These are phyloP conservation scores for Mus spretus DNA, from an alignment of 2,797 vertebrate species.

Conservation along the genomic window DNA sequence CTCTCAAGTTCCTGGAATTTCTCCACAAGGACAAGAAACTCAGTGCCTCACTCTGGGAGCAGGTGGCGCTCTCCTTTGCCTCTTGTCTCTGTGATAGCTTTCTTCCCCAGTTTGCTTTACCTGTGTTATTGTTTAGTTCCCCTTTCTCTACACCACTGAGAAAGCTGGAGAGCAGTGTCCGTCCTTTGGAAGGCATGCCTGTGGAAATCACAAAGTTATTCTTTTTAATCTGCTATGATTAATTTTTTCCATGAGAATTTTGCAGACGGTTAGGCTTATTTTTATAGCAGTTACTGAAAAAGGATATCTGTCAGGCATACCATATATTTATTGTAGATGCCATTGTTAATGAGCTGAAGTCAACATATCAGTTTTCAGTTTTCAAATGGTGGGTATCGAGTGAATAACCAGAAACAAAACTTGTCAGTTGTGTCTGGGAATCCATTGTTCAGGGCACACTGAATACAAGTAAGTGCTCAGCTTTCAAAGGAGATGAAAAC, in stretches of 20 bases:
- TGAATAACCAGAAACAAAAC: constrained; percentile 88
- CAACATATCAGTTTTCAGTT: constrained; percentile 88
- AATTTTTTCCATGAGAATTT: constrained; percentile 78
- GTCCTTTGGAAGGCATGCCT: constrained; percentile 75
- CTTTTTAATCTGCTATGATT: constrained; percentile 70
- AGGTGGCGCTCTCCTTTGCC: not conserved
- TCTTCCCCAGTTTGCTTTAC: constrained; percentile 66
- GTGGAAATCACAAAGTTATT: constrained; percentile 76
- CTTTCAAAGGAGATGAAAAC: constrained; percentile 84
- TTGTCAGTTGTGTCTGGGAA: constrained; percentile 87
- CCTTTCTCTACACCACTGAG: constrained; percentile 63
- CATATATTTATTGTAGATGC: constrained; percentile 76
- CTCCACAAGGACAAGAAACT: constrained; percentile 50
- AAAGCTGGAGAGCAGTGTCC: constrained; percentile 65
- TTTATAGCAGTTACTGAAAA: constrained; percentile 81
- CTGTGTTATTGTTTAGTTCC: constrained; percentile 66
- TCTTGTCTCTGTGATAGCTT: constrained; percentile 12
- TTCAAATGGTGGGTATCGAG: constrained; percentile 87
- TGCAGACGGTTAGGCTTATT: constrained; percentile 75
- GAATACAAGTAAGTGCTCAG: constrained; percentile 81
- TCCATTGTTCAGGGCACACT: constrained; percentile 80
- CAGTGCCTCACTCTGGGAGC: constrained; percentile 3
- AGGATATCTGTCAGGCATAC: constrained; percentile 85
- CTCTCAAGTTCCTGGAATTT: constrained; percentile 63
- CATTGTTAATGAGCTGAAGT: constrained; percentile 85